phyloP scores from a whole-genome alignment of 1,140 invertebrate species.

The Atopsyche davidsoni region DNA sequence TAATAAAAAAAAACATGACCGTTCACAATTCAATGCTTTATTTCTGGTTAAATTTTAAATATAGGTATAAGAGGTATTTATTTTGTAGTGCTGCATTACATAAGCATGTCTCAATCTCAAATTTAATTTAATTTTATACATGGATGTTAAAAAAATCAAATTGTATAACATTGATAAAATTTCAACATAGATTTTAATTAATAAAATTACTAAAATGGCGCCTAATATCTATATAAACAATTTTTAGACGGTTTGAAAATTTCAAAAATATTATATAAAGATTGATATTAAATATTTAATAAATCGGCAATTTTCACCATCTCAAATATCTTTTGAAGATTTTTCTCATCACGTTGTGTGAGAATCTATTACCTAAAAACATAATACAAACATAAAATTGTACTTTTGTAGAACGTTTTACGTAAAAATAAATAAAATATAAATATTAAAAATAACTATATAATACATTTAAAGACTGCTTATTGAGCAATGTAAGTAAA shows the following conservation, averaged over 20 bases:
- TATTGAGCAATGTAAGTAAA: too few species aligned
- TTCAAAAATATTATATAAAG: neutral
- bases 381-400: neutral
- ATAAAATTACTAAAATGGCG: neutral
- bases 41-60: too few species aligned
- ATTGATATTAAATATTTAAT: neutral
- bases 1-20: too few species aligned
- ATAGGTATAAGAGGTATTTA: too few species aligned
- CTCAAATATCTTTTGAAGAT: neutral
- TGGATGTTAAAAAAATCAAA: neutral
- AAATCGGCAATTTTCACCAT: neutral
- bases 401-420: neutral
- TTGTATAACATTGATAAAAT: neutral
- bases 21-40: too few species aligned
- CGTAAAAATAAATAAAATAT: neutral
- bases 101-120: too few species aligned
- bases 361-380: neutral
- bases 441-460: too few species aligned
- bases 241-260: neutral
- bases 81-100: too few species aligned
- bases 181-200: neutral
- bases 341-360: neutral
- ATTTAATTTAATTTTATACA: neutral
- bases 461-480: too few species aligned
- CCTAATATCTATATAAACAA: neutral